A percentile compares a stretch with the other conserved stretches of the same genome.
Evolutionary conservation across 2,797 vertebrate species (phyloP).

Genomic region (Lepus townsendii): DNA sequence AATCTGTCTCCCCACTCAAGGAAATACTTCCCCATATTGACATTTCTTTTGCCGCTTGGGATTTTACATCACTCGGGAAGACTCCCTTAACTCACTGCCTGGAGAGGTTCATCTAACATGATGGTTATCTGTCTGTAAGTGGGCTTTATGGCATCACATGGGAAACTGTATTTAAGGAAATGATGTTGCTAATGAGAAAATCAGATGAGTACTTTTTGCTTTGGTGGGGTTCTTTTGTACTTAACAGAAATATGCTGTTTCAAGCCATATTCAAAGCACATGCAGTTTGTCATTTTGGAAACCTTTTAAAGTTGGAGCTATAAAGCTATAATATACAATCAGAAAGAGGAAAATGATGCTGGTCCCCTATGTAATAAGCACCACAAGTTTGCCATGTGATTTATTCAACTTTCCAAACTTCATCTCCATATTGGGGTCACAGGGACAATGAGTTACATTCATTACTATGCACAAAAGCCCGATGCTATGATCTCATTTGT

Average conservation of each 20-base stretch:
- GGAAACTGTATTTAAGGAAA: constrained; percentile 42
- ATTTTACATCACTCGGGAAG: constrained; percentile 8
- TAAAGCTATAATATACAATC: background rate
- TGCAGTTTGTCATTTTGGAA: background rate
- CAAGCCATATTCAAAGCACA: background rate
- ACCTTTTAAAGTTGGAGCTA: constrained; percentile 3
- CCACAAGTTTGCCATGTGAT: background rate
- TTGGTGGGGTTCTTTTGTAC: background rate
- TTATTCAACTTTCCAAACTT: constrained; percentile 24
- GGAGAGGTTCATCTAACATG: background rate
- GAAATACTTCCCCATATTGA: background rate
- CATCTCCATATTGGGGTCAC: background rate
- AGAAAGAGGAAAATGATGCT: background rate
- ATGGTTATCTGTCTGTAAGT: background rate
- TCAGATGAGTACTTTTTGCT: background rate
- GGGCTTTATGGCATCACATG: background rate
- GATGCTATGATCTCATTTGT: background rate
- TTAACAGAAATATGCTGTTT: background rate
- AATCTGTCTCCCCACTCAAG: background rate
- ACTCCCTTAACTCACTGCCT: background rate
- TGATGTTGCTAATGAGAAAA: background rate
- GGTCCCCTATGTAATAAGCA: background rate
- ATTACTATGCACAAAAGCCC: background rate
- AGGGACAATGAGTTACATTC: background rate
- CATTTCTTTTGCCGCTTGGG: background rate